Evolutionary conservation across 2,113 vertebrate species (phyloP), one percentile per base, ranked within the genome.

Genomic region (Grus americana): DNA sequence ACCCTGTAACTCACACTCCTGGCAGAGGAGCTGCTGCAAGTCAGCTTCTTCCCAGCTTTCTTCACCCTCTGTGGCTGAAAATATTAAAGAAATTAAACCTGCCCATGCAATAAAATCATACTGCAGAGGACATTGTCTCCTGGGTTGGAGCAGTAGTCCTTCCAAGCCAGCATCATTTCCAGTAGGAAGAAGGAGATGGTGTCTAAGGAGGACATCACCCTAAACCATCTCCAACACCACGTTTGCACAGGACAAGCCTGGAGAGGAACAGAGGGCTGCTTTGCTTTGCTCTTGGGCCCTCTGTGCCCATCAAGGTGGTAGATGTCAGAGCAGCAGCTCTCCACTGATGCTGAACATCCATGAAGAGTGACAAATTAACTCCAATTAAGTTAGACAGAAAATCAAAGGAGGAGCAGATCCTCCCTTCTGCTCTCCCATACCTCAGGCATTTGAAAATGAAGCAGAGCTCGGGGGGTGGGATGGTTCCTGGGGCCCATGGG

Each of bases 191-290:
- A 62, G 32, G 30, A 76, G 65, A 11, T 32, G 40, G 20, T 74
- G 19, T 44, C 62, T 10, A 12, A 55, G 81, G 61, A 54, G 24
- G 4, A 42, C 18, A 16, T 34, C 54, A 14, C 12, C 23, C 44
- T 58, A 72, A 66, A 12, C 7, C 36, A 58, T 20, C 59, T 32
- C 19, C 44, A 23, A 4, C 24, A 20, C 9, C 4, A 1, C 0
- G 0, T 23, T 52, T 52, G 67, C 52, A 38, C 36, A 36, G 42
- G 21, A 47, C 18, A 44, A 44, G 22, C 42, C 44, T 21, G 29
- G 14, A 52, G 34, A n/a, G 21, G 0, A 1, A 18, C 0, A 1
- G 6, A 68, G 40, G 9, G 10, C 20, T 71, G 40, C 40, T 87
- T 26, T 47, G 30, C 54, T 71, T 59, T 46, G 26, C 42, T 68